Conservation (phyloP, 2,888 invertebrate genomes). For the Hyalella azteca region DNA sequence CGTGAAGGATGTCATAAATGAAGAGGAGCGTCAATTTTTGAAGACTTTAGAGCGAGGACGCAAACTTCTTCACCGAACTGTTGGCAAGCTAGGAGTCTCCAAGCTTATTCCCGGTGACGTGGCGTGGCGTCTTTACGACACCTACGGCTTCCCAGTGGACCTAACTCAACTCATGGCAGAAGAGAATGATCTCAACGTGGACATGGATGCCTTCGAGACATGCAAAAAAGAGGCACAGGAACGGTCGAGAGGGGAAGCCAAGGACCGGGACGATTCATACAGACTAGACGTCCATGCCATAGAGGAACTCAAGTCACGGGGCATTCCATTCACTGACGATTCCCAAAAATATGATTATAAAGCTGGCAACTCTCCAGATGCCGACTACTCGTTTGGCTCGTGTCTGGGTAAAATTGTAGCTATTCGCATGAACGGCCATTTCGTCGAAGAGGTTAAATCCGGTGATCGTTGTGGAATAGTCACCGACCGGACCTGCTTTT, state of each 20-base stretch:
- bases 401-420: constrained; percentile 77
- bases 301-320: constrained; percentile 80
- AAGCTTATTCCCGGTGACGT: constrained; percentile 73
- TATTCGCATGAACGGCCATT: constrained; percentile 78
- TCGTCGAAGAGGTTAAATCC: constrained; percentile 80
- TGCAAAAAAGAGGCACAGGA: constrained; percentile 85
- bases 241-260: constrained; percentile 57
- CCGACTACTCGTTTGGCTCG: constrained; percentile 44
- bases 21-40: constrained; percentile 96
- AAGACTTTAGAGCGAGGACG: constrained; percentile 83
- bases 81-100: constrained; percentile 64
- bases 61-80: constrained; percentile 65
- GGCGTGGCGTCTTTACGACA: constrained; percentile 98
- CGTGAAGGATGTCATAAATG: constrained; percentile 92
- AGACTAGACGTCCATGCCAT: constrained; percentile 95
- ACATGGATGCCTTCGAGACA: constrained; percentile 89
- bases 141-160: constrained; percentile 98
- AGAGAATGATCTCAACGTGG: constrained; percentile 86
- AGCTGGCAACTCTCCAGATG: constrained; percentile 59
- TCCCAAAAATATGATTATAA: constrained; percentile 88
- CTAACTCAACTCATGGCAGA: constrained; percentile 97
- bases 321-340: constrained; percentile 85
- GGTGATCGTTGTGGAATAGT: constrained; percentile 92
- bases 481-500: constrained; percentile 91
- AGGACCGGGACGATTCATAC: constrained; percentile 73